Conservation (phyloP, 2,888 invertebrate genomes). For the Drosophila emarginata region DNA sequence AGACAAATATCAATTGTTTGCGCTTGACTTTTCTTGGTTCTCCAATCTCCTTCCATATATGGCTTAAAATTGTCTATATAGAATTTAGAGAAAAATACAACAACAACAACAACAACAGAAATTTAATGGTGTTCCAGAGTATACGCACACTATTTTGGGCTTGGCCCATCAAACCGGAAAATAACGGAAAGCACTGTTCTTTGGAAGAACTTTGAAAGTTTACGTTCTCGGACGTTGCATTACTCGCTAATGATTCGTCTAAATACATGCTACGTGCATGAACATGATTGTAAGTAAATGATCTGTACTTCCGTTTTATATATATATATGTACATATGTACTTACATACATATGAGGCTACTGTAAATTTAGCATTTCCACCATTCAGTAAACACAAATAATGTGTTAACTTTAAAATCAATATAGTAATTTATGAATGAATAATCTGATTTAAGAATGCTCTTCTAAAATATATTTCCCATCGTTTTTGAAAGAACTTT, state of each 20-base stretch:
- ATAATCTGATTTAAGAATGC: not conserved
- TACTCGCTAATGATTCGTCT: conserved; percentile 11
- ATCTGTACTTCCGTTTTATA: conserved; percentile 12
- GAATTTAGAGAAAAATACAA: conserved; percentile 33
- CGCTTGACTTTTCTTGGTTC: conserved; percentile 48
- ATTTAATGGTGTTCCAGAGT: conserved; percentile 54
- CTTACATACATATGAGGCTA: not conserved
- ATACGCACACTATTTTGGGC: conserved; percentile 37
- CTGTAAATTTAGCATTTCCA: not conserved
- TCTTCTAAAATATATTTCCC: not conserved
- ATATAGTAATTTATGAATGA: not conserved
- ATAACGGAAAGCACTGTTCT: conserved; percentile 47
- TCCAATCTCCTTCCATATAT: conserved; percentile 44
- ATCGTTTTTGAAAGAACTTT: not conserved
- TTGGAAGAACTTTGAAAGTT: conserved; percentile 17
- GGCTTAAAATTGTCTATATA: conserved; percentile 45
- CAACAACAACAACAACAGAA: conserved; percentile 16
- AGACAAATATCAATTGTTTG: conserved; percentile 54
- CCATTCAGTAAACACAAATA: not conserved
- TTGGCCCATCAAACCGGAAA: conserved; percentile 63
- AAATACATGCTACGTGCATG: conserved; percentile 7
- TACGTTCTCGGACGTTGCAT: conserved; percentile 8
- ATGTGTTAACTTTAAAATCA: conserved; percentile 11
- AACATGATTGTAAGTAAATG: conserved; percentile 2
- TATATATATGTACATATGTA: not conserved